A percentile compares a stretch with the other conserved stretches of the same genome.
Conservation (phyloP, 2,888 invertebrate species). For the Dione juno region DNA sequence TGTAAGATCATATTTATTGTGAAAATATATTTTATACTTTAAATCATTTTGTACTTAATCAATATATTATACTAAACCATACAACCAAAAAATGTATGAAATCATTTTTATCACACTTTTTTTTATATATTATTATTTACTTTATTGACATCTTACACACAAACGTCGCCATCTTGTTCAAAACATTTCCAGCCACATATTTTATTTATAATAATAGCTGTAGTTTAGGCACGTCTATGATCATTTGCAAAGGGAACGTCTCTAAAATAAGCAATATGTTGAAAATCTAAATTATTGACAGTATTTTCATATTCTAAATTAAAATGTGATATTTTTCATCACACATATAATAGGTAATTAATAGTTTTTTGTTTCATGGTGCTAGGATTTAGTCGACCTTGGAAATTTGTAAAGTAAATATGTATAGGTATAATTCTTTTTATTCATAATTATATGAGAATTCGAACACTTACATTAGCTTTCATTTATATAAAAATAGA, state of each 20-base stretch:
- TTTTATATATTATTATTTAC: background rate
- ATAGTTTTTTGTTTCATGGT: slow-evolving; percentile 28
- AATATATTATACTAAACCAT: too few relatives aligned
- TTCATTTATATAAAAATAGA: slow-evolving; percentile 6
- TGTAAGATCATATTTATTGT: too few relatives aligned
- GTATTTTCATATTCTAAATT: slow-evolving; percentile 79
- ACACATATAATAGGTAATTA: slow-evolving; percentile 45
- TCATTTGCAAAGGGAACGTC: slow-evolving; percentile 63
- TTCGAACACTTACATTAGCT: background rate
- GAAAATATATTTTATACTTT: too few relatives aligned
- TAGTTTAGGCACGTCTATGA: slow-evolving; percentile 71
- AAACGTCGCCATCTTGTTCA: slow-evolving; percentile 7
- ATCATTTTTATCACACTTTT: too few relatives aligned
- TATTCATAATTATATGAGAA: background rate
- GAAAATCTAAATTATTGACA: slow-evolving; percentile 56
- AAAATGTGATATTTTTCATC: slow-evolving; percentile 76
- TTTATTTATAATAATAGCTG: slow-evolving; percentile 65
- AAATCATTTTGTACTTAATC: too few relatives aligned
- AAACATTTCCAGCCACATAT: slow-evolving; percentile 9
- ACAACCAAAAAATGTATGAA: too few relatives aligned
- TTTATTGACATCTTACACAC: slow-evolving; percentile 1
- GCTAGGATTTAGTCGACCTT: slow-evolving; percentile 28
- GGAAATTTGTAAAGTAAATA: background rate
- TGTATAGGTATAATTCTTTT: background rate
- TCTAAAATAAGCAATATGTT: slow-evolving; percentile 66